A percentile compares a stretch with the other conserved stretches of the same genome.
Conservation (phyloP, 1,140 invertebrate species). For the Procambarus clarkii region DNA sequence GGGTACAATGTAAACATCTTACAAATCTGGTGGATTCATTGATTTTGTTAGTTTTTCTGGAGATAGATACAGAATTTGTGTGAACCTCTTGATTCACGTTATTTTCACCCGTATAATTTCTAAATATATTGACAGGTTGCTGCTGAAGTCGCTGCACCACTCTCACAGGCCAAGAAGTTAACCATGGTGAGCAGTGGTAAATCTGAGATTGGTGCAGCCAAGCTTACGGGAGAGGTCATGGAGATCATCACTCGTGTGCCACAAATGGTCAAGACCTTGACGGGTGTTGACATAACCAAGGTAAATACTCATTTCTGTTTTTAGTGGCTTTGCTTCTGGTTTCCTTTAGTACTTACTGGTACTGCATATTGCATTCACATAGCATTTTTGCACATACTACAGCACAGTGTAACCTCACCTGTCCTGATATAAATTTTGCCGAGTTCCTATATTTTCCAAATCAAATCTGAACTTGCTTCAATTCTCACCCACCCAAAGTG, state of each 20-base stretch:
- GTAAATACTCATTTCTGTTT: slow-evolving; percentile 73
- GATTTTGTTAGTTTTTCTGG: too few species aligned
- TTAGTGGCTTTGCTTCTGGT: not conserved
- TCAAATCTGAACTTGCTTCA: too few species aligned
- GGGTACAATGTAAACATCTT: too few species aligned
- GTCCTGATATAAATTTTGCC: too few species aligned
- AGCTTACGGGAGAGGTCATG: slow-evolving; percentile 94
- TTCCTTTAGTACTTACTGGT: not conserved
- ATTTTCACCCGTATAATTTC: not conserved
- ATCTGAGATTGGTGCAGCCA: slow-evolving; percentile 93
- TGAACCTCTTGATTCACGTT: too few species aligned
- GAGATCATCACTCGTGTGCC: slow-evolving; percentile 94
- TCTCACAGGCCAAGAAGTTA: slow-evolving; percentile 94
- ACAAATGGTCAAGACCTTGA: slow-evolving; percentile 90
- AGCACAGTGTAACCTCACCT: too few species aligned
- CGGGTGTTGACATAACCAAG: slow-evolving; percentile 94
- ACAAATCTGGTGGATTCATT: too few species aligned
- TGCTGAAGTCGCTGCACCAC: slow-evolving; percentile 94
- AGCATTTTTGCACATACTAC: too few species aligned
- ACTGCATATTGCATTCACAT: too few species aligned
- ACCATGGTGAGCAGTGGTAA: slow-evolving; percentile 96
- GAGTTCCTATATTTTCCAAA: too few species aligned
- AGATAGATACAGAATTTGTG: too few species aligned
- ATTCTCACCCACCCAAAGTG: too few species aligned
- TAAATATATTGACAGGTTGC: slow-evolving; percentile 82